A percentile compares a stretch with the other conserved stretches of the same genome.
Conservation (phyloP, 2,888 invertebrate genomes). For the Sisyra nigra region DNA sequence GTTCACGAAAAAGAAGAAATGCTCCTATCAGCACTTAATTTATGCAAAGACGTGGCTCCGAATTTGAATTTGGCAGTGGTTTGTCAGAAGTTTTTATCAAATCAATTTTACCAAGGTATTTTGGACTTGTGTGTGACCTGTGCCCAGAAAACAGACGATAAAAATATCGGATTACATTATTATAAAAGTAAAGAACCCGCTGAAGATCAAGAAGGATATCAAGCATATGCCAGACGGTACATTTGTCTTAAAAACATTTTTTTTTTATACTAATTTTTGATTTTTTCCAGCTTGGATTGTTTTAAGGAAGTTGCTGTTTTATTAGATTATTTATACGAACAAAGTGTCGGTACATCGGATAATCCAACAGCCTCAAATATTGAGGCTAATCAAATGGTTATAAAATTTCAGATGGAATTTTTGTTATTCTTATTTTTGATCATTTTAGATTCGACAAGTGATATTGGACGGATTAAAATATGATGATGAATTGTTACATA, state of each 20-base stretch:
- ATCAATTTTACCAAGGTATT: conserved; percentile 74
- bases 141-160: conserved; percentile 77
- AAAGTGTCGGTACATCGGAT: neutral
- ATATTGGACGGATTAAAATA: conserved; percentile 49
- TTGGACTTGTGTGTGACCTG: conserved; percentile 75
- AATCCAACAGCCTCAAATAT: neutral
- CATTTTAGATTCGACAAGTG: conserved; percentile 37
- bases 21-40: conserved; percentile 59
- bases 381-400: neutral
- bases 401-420: no score
- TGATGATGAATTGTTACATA: conserved; percentile 78
- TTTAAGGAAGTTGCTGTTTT: conserved; percentile 76
- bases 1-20: conserved; percentile 60
- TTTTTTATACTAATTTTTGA: conserved; percentile 3
- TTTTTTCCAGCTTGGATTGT: conserved; percentile 54
- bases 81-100: conserved; percentile 66
- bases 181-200: conserved; percentile 69
- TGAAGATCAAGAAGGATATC: conserved; percentile 70
- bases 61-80: conserved; percentile 71
- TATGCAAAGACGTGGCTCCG: conserved; percentile 80
- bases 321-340: conserved; percentile 44
- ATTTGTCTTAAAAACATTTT: no score
- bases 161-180: conserved; percentile 72
- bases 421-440: no score
- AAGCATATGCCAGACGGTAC: conserved; percentile 50